Percentiles rank a stretch among this genome's conserved stretches.
Conservation (phyloP, 1,140 invertebrate species). For the Spodoptera frugiperda region DNA sequence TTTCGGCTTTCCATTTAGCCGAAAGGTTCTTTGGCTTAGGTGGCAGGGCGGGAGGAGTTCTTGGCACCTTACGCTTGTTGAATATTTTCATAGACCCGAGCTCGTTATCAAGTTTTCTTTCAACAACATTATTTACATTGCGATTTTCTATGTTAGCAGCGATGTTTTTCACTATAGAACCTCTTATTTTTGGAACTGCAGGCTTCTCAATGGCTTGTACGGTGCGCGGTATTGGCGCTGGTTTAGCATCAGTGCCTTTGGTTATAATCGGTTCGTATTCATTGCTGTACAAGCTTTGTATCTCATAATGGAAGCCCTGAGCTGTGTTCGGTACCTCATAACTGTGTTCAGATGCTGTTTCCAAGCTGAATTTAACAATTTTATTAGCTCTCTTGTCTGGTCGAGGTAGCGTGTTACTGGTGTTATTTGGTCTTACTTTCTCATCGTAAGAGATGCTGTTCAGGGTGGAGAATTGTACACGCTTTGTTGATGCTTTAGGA, state of each 20-base stretch:
- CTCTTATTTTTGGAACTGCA: conserved; percentile 77
- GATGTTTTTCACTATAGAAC: conserved; percentile 85
- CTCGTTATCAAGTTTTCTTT: conserved; percentile 70
- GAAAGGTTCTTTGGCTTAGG: conserved; percentile 90
- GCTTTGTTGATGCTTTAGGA: conserved; percentile 82
- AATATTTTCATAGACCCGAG: conserved; percentile 80
- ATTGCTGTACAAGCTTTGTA: conserved; percentile 88
- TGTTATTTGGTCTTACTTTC: conserved; percentile 74
- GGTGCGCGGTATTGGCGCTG: conserved; percentile 69
- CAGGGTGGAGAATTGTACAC: conserved; percentile 84
- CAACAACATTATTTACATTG: conserved; percentile 59
- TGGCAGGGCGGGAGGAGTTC: conserved; percentile 89
- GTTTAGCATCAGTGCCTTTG: conserved; percentile 81
- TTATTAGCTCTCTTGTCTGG: conserved; percentile 81
- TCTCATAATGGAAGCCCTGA: conserved; percentile 87
- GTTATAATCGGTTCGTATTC: conserved; percentile 88
- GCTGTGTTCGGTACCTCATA: conserved; percentile 84
- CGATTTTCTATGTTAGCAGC: conserved; percentile 88
- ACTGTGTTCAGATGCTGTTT: conserved; percentile 85
- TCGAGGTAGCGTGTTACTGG: conserved; percentile 75
- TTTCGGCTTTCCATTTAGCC: conserved; percentile 87
- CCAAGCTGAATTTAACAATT: conserved; percentile 85
- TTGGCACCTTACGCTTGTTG: conserved; percentile 87
- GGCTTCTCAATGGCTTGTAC: conserved; percentile 63
- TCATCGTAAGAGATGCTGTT: conserved; percentile 86